Conservation (phyloP, 2,113 vertebrate genomes). For the Gallinago paraguaiae region DNA sequence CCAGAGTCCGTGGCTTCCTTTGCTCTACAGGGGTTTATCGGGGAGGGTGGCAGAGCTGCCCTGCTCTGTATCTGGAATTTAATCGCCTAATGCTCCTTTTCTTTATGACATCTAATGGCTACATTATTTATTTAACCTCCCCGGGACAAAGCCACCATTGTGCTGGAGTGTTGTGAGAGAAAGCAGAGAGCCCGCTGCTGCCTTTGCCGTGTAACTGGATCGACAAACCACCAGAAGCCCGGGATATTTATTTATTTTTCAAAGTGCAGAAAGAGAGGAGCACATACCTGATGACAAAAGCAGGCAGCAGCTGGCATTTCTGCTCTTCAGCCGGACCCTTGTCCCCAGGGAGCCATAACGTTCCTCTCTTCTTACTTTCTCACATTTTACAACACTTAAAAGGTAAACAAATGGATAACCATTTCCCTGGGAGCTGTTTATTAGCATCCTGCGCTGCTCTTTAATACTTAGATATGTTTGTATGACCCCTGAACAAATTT, state of each 20-base stretch:
- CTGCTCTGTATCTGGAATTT: not conserved
- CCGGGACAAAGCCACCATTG: slow-evolving; percentile 6
- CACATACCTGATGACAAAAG: not conserved
- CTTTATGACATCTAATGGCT: not conserved
- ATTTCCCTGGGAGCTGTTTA: not conserved
- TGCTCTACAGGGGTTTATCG: rapidly evolving
- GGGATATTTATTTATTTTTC: not conserved
- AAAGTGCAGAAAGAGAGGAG: not conserved
- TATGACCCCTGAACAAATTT: not conserved
- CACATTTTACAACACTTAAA: rapidly evolving
- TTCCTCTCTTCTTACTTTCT: not conserved
- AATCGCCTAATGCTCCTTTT: not conserved
- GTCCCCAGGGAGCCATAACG: rapidly evolving
- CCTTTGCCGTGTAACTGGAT: not conserved
- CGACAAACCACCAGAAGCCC: not conserved
- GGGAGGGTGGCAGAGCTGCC: not conserved
- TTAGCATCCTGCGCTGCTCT: not conserved
- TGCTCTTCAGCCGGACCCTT: not conserved
- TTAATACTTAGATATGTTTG: not conserved
- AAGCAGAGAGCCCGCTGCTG: not conserved
- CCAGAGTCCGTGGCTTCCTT: rapidly evolving
- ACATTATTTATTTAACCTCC: slow-evolving; percentile 40
- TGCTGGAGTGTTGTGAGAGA: not conserved
- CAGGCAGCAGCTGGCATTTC: not conserved
- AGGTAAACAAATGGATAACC: not conserved